Evolutionary conservation across 2,797 vertebrate species (phyloP).

Genomic region (Pseudochaenichthys georgianus): DNA sequence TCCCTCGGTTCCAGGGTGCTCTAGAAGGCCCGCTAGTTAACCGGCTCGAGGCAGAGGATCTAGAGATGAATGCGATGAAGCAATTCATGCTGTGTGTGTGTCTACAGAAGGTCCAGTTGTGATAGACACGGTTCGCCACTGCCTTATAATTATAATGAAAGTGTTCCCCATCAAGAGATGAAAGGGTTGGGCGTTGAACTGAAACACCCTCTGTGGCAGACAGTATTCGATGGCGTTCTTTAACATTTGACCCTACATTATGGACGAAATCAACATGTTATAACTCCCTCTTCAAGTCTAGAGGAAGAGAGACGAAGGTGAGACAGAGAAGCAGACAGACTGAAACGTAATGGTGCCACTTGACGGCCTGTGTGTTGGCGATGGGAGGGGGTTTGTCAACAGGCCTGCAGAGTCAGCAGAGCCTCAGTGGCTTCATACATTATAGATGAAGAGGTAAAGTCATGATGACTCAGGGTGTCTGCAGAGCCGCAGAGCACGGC

Average conservation of each 20-base stretch:
- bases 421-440: slow-evolving; percentile 29
- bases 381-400: slow-evolving; percentile 33
- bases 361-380: slow-evolving; percentile 8
- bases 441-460: slow-evolving; percentile 42
- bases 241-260: neutral
- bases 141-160: neutral
- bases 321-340: neutral
- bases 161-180: neutral
- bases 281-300: neutral
- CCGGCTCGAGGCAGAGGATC: no score
- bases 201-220: no score
- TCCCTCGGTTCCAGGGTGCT: no score
- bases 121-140: no score
- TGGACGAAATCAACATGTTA: neutral
- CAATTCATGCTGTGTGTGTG: no score
- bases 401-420: slow-evolving; percentile 45
- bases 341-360: neutral
- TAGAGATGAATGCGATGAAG: no score
- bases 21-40: no score
- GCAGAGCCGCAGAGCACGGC: neutral
- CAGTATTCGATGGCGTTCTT: no score
- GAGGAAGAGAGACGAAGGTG: neutral
- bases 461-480: slow-evolving; percentile 40
- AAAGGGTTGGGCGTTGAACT: no score
- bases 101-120: no score